Percentiles rank a stretch among this genome's conserved stretches.
Conservation (phyloP, 1,140 invertebrate genomes). For the Octopus sinensis region DNA sequence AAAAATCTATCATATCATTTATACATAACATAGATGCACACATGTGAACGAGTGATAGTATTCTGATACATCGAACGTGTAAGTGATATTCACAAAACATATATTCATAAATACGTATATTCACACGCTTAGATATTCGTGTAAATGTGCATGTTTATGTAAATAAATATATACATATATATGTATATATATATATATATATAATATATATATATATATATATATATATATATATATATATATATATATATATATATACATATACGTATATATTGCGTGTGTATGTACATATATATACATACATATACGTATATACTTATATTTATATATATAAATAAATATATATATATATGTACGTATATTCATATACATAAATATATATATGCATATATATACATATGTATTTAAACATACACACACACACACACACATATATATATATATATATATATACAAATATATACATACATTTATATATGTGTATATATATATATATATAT, state of each 20-base stretch:
- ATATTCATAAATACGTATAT: neutral
- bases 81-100: no score
- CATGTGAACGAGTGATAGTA: no score
- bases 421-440: neutral
- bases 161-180: neutral
- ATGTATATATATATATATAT: neutral
- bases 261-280: no score
- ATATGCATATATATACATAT: neutral
- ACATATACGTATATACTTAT: neutral
- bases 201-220: conserved; percentile 5
- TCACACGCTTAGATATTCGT: neutral
- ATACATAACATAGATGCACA: no score
- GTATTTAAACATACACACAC: neutral
- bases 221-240: conserved; percentile 5
- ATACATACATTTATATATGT: no score
- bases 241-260: neutral
- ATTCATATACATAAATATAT: neutral
- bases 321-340: neutral
- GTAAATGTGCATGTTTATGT: neutral
- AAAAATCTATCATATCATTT: no score
- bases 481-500: conserved; percentile 1
- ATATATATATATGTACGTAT: neutral
- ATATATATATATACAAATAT: neutral
- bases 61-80: no score
- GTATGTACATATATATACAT: neutral